These are phyloP conservation scores for Phalloptychus januarius DNA, from an alignment of 2,797 vertebrate genomes.

Conservation along the genomic window DNA sequence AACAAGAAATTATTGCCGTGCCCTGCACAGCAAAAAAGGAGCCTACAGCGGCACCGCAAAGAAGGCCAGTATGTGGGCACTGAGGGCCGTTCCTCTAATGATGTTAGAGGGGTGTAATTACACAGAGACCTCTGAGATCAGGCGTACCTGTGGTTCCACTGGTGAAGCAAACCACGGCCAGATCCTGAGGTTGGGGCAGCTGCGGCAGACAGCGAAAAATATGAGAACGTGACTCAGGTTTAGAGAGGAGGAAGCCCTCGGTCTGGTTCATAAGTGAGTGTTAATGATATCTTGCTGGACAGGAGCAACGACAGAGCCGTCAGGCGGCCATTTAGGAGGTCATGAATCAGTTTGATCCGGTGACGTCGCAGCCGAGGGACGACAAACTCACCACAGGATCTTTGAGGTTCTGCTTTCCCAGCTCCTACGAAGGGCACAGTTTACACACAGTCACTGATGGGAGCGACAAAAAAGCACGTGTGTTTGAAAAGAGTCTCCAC, in stretches of 20 bases:
- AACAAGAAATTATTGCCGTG: conserved; percentile 76
- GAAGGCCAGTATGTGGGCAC: conserved; percentile 69
- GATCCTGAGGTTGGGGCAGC: conserved; percentile 83
- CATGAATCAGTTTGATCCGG: conserved; percentile 49
- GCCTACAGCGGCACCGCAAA: conserved; percentile 73
- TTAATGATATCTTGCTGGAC: conserved; percentile 67
- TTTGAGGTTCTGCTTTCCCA: conserved; percentile 80
- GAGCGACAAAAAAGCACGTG: conserved; percentile 39
- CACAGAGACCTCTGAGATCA: conserved; percentile 52
- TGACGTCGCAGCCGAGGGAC: conserved; percentile 35
- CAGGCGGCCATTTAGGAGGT: conserved; percentile 54
- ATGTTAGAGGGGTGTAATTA: conserved; percentile 67
- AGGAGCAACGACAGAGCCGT: conserved; percentile 53
- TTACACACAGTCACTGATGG: conserved; percentile 36
- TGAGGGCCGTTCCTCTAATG: conserved; percentile 65
- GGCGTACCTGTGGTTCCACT: conserved; percentile 85
- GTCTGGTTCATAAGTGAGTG: conserved; percentile 60
- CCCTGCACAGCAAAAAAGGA: conserved; percentile 54
- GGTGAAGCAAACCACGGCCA: conserved; percentile 87
- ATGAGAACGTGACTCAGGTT: conserved; percentile 56
- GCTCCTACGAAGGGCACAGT: conserved; percentile 70
- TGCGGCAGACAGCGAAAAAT: conserved; percentile 56
- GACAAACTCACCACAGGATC: conserved; percentile 80
- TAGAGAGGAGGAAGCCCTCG: conserved; percentile 44
- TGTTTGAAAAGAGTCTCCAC: conserved; percentile 28